These are phyloP conservation scores for Spea multiplicata DNA, from an alignment of 2,113 vertebrate species.

Conservation along the genomic window DNA sequence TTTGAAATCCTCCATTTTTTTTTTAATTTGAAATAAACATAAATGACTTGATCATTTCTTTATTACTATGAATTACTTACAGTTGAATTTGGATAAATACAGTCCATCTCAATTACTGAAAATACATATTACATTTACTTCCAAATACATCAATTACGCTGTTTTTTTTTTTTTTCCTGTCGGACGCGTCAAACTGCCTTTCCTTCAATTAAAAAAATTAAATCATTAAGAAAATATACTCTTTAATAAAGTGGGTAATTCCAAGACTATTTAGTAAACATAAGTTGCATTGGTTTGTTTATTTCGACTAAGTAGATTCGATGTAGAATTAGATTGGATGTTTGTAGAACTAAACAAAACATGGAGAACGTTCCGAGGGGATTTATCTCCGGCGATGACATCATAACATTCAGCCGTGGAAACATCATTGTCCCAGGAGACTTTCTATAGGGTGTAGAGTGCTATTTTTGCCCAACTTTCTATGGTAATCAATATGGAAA, in stretches of 20 bases:
- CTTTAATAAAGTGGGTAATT: conserved; percentile 41
- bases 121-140: conserved; percentile 39
- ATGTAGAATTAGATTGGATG: no score
- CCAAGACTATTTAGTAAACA: conserved; percentile 27
- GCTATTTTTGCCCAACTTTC: no score
- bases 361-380: no score
- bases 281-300: neutral
- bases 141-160: conserved; percentile 26
- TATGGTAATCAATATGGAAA: no score
- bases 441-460: no score
- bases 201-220: conserved; percentile 34
- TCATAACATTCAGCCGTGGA: no score
- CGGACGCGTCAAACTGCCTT: neutral
- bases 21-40: neutral
- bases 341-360: no score
- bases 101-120: conserved; percentile 45
- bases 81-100: conserved; percentile 43
- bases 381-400: no score
- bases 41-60: conserved; percentile 30
- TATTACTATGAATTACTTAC: conserved; percentile 38
- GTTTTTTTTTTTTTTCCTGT: conserved; percentile 8
- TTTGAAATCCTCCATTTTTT: neutral
- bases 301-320: conserved; percentile 5
- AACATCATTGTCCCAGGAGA: no score
- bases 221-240: conserved; percentile 41